A percentile compares a stretch with the other conserved stretches of the same genome.
phyloP scores from a whole-genome alignment of 2,113 vertebrate genomes.

The Rhinoptilus africanus region DNA sequence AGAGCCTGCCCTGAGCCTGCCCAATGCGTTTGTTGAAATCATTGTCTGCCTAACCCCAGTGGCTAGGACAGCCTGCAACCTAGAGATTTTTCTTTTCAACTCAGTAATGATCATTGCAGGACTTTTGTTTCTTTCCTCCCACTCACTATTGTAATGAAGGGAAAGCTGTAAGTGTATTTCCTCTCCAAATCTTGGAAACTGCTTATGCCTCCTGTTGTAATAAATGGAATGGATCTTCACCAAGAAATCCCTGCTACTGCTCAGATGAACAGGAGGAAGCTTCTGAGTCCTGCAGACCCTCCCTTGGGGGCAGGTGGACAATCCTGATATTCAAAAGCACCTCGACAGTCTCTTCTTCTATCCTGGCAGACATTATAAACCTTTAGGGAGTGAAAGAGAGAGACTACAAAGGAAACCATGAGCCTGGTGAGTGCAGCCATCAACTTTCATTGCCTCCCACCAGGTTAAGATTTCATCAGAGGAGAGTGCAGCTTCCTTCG shows the following conservation, averaged over 20 bases:
- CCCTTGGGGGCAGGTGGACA: not conserved
- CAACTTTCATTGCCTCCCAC: not conserved
- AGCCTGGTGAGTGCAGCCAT: not conserved
- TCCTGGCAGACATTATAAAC: not conserved
- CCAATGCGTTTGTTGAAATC: not conserved
- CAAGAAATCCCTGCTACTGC: not conserved
- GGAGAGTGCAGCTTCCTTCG: not conserved
- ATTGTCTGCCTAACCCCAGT: not conserved
- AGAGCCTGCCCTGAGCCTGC: not conserved
- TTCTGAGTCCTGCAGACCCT: not conserved
- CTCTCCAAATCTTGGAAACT: not conserved
- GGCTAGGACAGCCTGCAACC: not conserved
- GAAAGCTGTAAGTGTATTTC: not conserved
- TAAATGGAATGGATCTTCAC: not conserved
- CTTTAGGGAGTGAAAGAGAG: not conserved
- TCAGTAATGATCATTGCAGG: not conserved
- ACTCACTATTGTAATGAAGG: not conserved
- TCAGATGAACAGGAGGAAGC: not conserved
- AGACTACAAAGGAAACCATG: not conserved
- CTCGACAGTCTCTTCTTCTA: not conserved
- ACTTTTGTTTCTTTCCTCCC: not conserved
- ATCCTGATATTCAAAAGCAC: not conserved
- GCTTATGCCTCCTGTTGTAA: not conserved
- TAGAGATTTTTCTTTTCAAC: not conserved
- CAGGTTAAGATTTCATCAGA: not conserved